A percentile compares a stretch with the other conserved stretches of the same genome.
Conservation (phyloP, 2,888 invertebrate species). For the Drosophila meridionalis region DNA sequence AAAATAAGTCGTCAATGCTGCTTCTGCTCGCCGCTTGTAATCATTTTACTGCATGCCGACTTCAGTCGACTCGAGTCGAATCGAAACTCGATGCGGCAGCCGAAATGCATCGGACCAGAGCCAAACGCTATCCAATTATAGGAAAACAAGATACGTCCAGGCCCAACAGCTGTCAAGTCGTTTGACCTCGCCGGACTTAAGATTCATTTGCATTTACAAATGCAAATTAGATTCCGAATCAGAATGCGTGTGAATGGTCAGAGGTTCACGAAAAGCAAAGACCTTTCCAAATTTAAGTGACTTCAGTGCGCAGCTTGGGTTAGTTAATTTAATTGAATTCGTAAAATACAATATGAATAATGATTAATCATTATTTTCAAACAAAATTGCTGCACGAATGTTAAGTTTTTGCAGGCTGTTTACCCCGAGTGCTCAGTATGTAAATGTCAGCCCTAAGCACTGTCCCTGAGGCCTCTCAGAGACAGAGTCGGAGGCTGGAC, state of each 20-base stretch:
- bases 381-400: neutral
- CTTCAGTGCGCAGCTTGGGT: too few relatives aligned
- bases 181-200: conserved; percentile 42
- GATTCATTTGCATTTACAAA: conserved; percentile 73
- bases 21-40: conserved; percentile 24
- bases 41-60: conserved; percentile 38
- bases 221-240: conserved; percentile 71
- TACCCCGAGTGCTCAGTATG: conserved; percentile 15
- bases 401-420: neutral
- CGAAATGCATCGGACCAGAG: conserved; percentile 62
- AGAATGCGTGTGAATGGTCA: conserved; percentile 52
- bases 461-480: conserved; percentile 34
- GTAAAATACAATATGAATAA: neutral
- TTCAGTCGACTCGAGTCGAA: neutral
- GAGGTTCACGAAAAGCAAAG: neutral
- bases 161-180: conserved; percentile 63
- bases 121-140: conserved; percentile 69
- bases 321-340: neutral
- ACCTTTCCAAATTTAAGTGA: neutral
- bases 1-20: conserved; percentile 4
- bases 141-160: conserved; percentile 63
- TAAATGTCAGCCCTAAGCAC: conserved; percentile 47
- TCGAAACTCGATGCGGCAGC: conserved; percentile 29
- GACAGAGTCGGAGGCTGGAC: conserved; percentile 34
- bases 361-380: neutral